Conservation (phyloP, 1,140 invertebrate species). For the Sitophilus oryzae region DNA sequence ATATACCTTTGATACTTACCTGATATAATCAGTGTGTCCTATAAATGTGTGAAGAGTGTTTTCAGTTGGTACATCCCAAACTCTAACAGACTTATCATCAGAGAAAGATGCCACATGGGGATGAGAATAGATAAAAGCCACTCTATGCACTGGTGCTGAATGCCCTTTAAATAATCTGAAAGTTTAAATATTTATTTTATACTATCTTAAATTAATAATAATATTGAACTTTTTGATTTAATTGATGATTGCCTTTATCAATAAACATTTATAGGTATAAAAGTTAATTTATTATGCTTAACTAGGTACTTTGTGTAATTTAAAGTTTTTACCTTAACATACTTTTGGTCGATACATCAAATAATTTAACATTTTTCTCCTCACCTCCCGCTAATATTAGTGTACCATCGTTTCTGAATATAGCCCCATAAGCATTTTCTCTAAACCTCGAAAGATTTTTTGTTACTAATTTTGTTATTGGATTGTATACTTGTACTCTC, state of each 20-base stretch:
- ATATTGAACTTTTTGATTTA: too few relatives aligned
- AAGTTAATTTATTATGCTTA: too few relatives aligned
- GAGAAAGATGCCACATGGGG: slow-evolving; percentile 81
- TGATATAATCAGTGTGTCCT: slow-evolving; percentile 74
- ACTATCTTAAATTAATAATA: background rate
- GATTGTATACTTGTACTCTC: slow-evolving; percentile 86
- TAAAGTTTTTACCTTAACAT: slow-evolving; percentile 53
- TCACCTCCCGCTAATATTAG: slow-evolving; percentile 83
- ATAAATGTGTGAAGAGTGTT: slow-evolving; percentile 58
- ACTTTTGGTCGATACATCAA: slow-evolving; percentile 77
- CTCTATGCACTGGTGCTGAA: slow-evolving; percentile 65
- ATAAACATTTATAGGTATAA: background rate
- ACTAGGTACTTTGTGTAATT: too few relatives aligned
- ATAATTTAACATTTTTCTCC: slow-evolving; percentile 79
- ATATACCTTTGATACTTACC: background rate
- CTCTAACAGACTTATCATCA: slow-evolving; percentile 82
- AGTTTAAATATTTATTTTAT: slow-evolving; percentile 12
- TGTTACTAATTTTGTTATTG: slow-evolving; percentile 74
- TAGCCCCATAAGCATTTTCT: slow-evolving; percentile 78
- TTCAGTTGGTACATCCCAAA: slow-evolving; percentile 90
- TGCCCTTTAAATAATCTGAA: slow-evolving; percentile 58
- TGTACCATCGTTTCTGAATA: slow-evolving; percentile 79
- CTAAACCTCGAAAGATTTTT: slow-evolving; percentile 84
- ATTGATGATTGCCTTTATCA: background rate
- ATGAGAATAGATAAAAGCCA: slow-evolving; percentile 74